Conservation (phyloP, 1,140 invertebrate genomes). For the Pissodes strobi region DNA sequence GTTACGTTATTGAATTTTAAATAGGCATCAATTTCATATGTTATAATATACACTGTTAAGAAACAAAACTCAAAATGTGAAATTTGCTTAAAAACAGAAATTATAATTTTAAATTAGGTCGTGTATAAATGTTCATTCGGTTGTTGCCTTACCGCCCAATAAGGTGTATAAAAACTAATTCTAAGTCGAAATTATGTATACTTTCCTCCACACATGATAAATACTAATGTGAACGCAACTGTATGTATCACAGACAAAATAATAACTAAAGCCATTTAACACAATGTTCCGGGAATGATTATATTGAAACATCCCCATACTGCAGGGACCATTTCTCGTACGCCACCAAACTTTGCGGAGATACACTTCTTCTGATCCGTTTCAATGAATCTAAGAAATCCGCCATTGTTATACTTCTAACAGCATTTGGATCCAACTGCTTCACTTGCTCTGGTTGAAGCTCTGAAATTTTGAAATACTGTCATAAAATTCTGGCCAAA, state of each 20-base stretch:
- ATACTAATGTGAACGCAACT: background rate
- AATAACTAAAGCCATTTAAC: constrained; percentile 9
- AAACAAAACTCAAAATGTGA: too few species aligned
- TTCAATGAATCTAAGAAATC: constrained; percentile 92
- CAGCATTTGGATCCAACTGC: constrained; percentile 76
- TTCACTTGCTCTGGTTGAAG: constrained; percentile 85
- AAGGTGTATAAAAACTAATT: too few species aligned
- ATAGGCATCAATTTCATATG: too few species aligned
- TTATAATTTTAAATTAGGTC: too few species aligned
- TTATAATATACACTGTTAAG: too few species aligned
- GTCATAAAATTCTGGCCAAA: too few species aligned
- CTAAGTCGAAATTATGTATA: background rate
- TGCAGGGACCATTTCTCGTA: constrained; percentile 95
- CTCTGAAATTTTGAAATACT: constrained; percentile 64
- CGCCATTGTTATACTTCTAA: constrained; percentile 82
- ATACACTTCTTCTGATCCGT: constrained; percentile 88
- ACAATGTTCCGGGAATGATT: constrained; percentile 11
- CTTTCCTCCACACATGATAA: background rate
- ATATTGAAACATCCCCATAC: constrained; percentile 85
- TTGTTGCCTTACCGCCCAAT: too few species aligned
- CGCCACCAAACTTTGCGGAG: constrained; percentile 77
- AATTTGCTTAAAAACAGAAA: too few species aligned
- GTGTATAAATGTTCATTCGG: too few species aligned
- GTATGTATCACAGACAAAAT: constrained; percentile 27
- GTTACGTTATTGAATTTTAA: too few species aligned